Conservation (phyloP, 2,113 vertebrate species). For the Eclectus roratus region DNA sequence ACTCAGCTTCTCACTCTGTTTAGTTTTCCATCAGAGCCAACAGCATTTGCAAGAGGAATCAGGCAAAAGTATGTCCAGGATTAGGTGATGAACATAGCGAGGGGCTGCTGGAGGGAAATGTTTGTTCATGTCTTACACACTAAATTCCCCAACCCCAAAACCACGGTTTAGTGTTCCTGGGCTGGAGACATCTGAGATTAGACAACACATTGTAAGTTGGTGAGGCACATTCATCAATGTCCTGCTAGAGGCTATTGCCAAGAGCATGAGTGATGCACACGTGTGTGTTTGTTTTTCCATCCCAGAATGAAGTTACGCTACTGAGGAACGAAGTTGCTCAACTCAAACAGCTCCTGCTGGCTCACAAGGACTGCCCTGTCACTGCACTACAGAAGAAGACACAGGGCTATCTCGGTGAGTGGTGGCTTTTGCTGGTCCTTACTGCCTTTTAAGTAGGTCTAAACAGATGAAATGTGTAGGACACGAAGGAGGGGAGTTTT, state of each 20-base stretch:
- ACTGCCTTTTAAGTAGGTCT: rapidly evolving
- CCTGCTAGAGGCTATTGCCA: not conserved
- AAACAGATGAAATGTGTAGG: not conserved
- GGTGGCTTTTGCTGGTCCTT: not conserved
- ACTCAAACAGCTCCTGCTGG: constrained; percentile 95
- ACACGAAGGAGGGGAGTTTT: not conserved
- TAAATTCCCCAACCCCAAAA: not conserved
- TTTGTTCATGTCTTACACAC: rapidly evolving
- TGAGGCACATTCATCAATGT: rapidly evolving
- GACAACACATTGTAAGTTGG: rapidly evolving
- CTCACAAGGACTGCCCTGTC: constrained; percentile 98
- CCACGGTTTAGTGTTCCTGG: rapidly evolving
- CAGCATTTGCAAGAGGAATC: not conserved
- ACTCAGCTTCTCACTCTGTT: not conserved
- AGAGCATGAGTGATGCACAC: not conserved
- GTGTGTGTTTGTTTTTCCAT: not conserved
- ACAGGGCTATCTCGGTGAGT: constrained; percentile 81
- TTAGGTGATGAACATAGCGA: not conserved
- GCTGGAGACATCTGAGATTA: not conserved
- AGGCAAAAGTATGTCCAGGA: not conserved
- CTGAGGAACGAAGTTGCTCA: constrained; percentile 96
- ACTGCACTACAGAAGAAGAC: constrained; percentile 95
- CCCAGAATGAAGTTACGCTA: constrained; percentile 88
- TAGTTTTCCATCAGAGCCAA: not conserved
- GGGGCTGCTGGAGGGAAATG: not conserved